These are phyloP conservation scores for Lithosia quadra DNA, from an alignment of 2,888 invertebrate species.

Conservation along the genomic window DNA sequence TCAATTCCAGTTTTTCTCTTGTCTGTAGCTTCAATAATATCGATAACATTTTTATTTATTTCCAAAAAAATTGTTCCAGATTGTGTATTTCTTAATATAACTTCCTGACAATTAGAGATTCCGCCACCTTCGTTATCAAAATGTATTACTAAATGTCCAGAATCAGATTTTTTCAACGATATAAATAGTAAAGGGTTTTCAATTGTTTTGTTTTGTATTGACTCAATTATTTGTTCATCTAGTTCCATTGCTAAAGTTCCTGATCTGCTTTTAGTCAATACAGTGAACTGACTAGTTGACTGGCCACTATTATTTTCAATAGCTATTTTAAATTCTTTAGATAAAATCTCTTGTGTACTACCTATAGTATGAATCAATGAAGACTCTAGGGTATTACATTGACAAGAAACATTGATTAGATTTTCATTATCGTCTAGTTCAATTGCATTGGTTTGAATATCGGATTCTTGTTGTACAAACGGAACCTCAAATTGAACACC, in stretches of 20 bases:
- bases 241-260: constrained; percentile 58
- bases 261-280: constrained; percentile 54
- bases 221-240: constrained; percentile 56
- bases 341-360: constrained; percentile 23
- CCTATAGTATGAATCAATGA: constrained; percentile 14
- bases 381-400: constrained; percentile 14
- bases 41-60: constrained; percentile 47
- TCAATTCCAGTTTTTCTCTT: not conserved
- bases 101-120: constrained; percentile 31
- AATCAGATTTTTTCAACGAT: constrained; percentile 51
- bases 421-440: not conserved
- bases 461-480: not conserved
- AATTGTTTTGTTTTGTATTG: constrained; percentile 54
- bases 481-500: constrained; percentile 12
- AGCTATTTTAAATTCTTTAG: constrained; percentile 33
- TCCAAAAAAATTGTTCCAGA: constrained; percentile 55
- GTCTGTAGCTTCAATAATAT: constrained; percentile 26
- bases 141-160: constrained; percentile 53
- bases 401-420: constrained; percentile 8
- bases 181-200: constrained; percentile 47
- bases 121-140: constrained; percentile 44
- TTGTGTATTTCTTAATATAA: constrained; percentile 46
- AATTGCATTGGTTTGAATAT: not conserved
- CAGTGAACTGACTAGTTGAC: constrained; percentile 32
- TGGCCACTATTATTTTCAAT: constrained; percentile 32